Base-by-base conservation (phyloP, 2,888 invertebrate species). In the Apantesis nais region DNA sequence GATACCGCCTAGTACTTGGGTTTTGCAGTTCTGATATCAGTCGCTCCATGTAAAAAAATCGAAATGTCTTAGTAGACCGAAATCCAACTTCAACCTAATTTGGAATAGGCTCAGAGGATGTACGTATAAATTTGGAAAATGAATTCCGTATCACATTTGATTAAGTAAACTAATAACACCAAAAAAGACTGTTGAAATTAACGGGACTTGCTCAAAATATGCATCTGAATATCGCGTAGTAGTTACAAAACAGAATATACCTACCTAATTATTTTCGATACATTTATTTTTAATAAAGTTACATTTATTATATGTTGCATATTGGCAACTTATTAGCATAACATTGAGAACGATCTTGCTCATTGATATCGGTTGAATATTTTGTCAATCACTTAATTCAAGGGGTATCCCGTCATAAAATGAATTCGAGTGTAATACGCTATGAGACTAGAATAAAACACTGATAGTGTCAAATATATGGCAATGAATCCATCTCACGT, bases 401-500 rank as follows among this genome's bases (percentile, higher is more conserved):
- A 55, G 55, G 55, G 25, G 55, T 55, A 55, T 55, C 55, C 25
- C 55, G 1, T 29, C 29, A 58, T 58, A 29, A 58, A 29, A 58
- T 58, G 25, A 58, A 29, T 31, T 31, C 44, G 48, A 16, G 14
- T n/a, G 22, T 48, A 58, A 39, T 58, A n/a, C 34, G 16, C 25
- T 58, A 48, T 34, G 29, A 41, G 31, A 64, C 29, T 14, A 22
- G 61, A 74, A 70, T 74, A 66, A 67, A 63, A 68, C 52, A 52
- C 62, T 70, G 68, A 71, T 71, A 72, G 72, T 76, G 76, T 70
- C 64, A 62, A 72, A 79, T 68, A 67, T 62, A 66, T 62, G 34
- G 14, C 55, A 19, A 31, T 25, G 66, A 66, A 81, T 64, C 8
- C 81, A 62, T 48, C 66, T 80, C 86, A 85, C 84, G 84, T 81